Evolutionary conservation across 2,888 invertebrate species (phyloP).

Genomic region (Dryococelus australis): DNA sequence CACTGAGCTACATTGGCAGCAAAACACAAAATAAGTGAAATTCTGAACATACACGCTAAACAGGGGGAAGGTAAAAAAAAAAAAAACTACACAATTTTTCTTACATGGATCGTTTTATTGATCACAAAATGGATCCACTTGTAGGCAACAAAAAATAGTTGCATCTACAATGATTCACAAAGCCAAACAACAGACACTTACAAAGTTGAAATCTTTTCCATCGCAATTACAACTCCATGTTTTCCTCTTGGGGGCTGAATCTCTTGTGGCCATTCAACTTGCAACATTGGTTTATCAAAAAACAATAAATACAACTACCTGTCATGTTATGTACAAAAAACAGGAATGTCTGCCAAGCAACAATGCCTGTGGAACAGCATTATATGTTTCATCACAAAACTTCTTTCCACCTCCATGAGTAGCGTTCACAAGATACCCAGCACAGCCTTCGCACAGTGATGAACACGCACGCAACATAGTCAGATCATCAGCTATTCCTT

Average conservation of each 20-base stretch:
- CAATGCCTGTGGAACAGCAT: background rate
- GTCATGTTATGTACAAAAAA: constrained; percentile 3
- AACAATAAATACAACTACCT: constrained; percentile 16
- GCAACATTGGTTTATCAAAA: constrained; percentile 1
- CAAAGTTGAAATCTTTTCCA: constrained; percentile 11
- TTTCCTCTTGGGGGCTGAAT: constrained; percentile 11
- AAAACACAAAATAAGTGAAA: no score
- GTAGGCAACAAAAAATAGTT: constrained; percentile 25
- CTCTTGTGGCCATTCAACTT: constrained; percentile 16
- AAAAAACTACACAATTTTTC: background rate
- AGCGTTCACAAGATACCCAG: constrained; percentile 9
- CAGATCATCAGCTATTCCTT: background rate
- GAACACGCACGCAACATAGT: background rate
- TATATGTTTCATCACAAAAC: background rate
- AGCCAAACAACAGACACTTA: constrained; percentile 16
- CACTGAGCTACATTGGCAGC: no score
- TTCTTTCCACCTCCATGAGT: constrained; percentile 9
- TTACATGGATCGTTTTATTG: constrained; percentile 23
- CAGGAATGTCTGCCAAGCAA: constrained; percentile 16
- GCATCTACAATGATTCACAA: constrained; percentile 11
- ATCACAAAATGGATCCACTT: constrained; percentile 30
- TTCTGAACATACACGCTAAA: no score
- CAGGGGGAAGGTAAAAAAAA: no score
- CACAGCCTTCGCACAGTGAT: constrained; percentile 16
- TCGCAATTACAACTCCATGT: background rate